Evolutionary conservation across 2,797 vertebrate genomes (phyloP).

Genomic region (Erpetoichthys calabaricus): DNA sequence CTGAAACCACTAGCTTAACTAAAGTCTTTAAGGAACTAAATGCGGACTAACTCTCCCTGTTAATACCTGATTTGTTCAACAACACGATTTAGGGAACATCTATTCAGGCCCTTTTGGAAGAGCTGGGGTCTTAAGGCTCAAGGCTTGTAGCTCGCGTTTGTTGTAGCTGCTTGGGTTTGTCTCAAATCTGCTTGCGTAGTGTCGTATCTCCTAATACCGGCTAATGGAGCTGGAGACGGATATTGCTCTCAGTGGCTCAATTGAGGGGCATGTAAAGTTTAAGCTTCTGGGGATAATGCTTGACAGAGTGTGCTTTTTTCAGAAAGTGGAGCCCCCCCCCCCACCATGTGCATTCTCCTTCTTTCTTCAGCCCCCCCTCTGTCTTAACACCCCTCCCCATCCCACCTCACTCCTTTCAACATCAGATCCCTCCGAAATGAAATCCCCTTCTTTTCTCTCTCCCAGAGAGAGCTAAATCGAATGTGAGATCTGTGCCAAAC

Average conservation of each 20-base stretch:
- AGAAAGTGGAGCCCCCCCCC: constrained; percentile 42
- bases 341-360: constrained; percentile 3
- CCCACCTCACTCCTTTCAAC: constrained; percentile 28
- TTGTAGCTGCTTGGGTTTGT: constrained; percentile 72
- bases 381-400: constrained; percentile 42
- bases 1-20: constrained; percentile 99
- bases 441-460: constrained; percentile 32
- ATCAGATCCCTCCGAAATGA: constrained; percentile 33
- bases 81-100: constrained; percentile 97
- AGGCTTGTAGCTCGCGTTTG: constrained; percentile 60
- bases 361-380: constrained; percentile 46
- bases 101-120: constrained; percentile 92
- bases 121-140: constrained; percentile 63
- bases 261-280: constrained; percentile 49
- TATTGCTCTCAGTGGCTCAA: constrained; percentile 42
- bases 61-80: constrained; percentile 99
- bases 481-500: constrained; percentile 95
- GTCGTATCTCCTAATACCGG: constrained; percentile 60
- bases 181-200: constrained; percentile 90
- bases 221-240: constrained; percentile 72
- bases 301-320: constrained; percentile 37
- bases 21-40: constrained; percentile 99
- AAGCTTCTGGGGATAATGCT: constrained; percentile 48
- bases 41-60: constrained; percentile 94
- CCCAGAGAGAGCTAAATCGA: constrained; percentile 88